phyloP scores from a whole-genome alignment of 2,888 invertebrate species.

The Agrenia bidenticulata region DNA sequence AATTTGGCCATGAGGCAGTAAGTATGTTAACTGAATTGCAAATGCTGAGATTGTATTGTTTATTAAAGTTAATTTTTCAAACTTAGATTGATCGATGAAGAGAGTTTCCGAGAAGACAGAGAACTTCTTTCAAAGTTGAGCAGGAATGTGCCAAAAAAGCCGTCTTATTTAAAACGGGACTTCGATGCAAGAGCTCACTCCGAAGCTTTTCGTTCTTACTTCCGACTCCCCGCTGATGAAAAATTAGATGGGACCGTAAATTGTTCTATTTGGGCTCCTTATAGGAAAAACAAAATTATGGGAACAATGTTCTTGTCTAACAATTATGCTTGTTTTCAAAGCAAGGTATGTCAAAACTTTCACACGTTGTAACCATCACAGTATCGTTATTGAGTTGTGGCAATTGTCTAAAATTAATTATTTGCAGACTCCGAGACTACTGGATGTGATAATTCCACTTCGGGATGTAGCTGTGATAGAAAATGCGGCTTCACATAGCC shows the following conservation, averaged over 20 bases:
- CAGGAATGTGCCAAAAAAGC: constrained; percentile 84
- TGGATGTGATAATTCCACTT: constrained; percentile 84
- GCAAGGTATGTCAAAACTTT: constrained; percentile 69
- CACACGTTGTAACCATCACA: too few relatives aligned
- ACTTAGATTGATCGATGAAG: constrained; percentile 85
- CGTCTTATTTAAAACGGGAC: constrained; percentile 90
- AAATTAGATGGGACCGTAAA: constrained; percentile 93
- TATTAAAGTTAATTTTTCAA: too few relatives aligned
- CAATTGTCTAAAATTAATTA: neutral
- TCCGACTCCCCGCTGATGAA: constrained; percentile 82
- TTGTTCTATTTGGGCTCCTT: constrained; percentile 85
- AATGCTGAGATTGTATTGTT: too few relatives aligned
- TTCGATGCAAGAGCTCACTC: constrained; percentile 92
- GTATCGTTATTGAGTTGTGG: neutral
- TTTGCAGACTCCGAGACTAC: constrained; percentile 71
- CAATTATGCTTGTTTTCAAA: constrained; percentile 94
- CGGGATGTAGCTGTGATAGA: constrained; percentile 78
- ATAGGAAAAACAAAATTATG: constrained; percentile 83
- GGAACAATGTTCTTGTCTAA: constrained; percentile 89
- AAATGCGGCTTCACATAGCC: constrained; percentile 69
- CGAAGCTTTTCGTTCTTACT: constrained; percentile 81
- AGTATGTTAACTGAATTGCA: too few relatives aligned
- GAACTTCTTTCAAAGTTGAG: constrained; percentile 79
- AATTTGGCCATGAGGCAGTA: constrained; percentile 94
- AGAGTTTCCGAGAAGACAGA: constrained; percentile 85